Evolutionary conservation across 2,797 vertebrate species (phyloP), one percentile per base, ranked within the genome.

Genomic region (Heterohyrax brucei): DNA sequence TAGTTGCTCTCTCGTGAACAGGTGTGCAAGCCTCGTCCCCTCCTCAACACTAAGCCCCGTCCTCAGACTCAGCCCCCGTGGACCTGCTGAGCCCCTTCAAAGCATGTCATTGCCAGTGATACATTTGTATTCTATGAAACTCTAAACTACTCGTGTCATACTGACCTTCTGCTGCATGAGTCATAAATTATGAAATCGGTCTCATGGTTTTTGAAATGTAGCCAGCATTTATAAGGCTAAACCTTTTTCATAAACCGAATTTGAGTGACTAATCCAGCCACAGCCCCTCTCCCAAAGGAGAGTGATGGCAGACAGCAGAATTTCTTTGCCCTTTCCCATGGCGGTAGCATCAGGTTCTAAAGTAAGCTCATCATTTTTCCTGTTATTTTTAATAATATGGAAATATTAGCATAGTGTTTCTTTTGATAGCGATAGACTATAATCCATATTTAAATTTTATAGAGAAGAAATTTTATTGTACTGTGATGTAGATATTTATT

Each of bases 401-500:
- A 98, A 98, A 98, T 97, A 98, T 95, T 97, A 98, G 97, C 96
- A 96, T 98, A 98, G 97, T 94, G 50, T 98, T 98, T 98, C 98
- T 98, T 98, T 98, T 98, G 98, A 98, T 98, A 98, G 75, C 97
- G 97, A 95, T 95, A 98, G 97, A 97, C 97, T 98, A 97, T 97
- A 98, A 98, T 98, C 97, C 97, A 76, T 98, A 98, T 98, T 98
- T 98, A 98, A 98, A 98, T 98, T 98, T 98, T 98, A 97, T 99
- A 99, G 98, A 99, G 96, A 98, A 98, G 97, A 98, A 97, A 98
- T 98, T 98, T 98, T 98, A 98, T 98, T 98, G 98, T 99, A 98
- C 98, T 98, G 98, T 98, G 97, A 98, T 97, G 97, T 98, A 98
- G 98, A 98, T 98, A 98, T 98, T 98, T 99, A 98, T 99, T 98